A percentile compares a stretch with the other conserved stretches of the same genome.
phyloP scores from a whole-genome alignment of 2,113 vertebrate genomes.

The Notothenia coriiceps region DNA sequence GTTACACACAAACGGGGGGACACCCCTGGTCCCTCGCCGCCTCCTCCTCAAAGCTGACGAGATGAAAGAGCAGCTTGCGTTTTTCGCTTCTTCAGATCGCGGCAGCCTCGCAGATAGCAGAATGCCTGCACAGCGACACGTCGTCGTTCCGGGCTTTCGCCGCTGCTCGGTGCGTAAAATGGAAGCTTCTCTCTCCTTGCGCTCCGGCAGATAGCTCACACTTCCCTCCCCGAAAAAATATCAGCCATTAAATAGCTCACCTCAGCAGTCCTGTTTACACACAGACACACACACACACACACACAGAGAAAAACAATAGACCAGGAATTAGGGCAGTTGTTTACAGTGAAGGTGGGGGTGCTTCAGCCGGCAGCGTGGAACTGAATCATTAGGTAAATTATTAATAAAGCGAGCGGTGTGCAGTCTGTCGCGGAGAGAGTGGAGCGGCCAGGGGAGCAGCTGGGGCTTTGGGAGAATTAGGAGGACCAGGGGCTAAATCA shows the following conservation, averaged over 20 bases:
- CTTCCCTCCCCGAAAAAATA: conserved; percentile 38
- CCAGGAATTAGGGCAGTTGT: conserved; percentile 57
- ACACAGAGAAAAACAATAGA: conserved; percentile 13
- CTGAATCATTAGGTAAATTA: conserved; percentile 80
- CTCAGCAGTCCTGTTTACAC: conserved; percentile 46
- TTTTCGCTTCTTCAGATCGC: conserved; percentile 49
- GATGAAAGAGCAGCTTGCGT: conserved; percentile 76
- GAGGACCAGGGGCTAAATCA: conserved; percentile 77
- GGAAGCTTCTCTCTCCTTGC: conserved; percentile 47
- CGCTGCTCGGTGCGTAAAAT: conserved; percentile 65
- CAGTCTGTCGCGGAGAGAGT: conserved; percentile 77
- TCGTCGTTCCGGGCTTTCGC: conserved; percentile 18
- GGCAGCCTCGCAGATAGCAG: conserved; percentile 33
- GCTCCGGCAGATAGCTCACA: conserved; percentile 29
- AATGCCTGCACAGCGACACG: conserved; percentile 65
- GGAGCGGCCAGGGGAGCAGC: conserved; percentile 78
- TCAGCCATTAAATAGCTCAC: conserved; percentile 54
- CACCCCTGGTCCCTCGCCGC: conserved; percentile 70
- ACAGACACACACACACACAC: conserved; percentile 5
- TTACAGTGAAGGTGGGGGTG: conserved; percentile 49
- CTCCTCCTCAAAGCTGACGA: conserved; percentile 78
- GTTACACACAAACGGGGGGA: conserved; percentile 68
- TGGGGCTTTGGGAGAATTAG: conserved; percentile 82
- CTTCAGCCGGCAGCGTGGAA: conserved; percentile 43
- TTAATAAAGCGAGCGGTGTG: conserved; percentile 81